phyloP scores from a whole-genome alignment of 2,113 vertebrate genomes.

The Tichodroma muraria region DNA sequence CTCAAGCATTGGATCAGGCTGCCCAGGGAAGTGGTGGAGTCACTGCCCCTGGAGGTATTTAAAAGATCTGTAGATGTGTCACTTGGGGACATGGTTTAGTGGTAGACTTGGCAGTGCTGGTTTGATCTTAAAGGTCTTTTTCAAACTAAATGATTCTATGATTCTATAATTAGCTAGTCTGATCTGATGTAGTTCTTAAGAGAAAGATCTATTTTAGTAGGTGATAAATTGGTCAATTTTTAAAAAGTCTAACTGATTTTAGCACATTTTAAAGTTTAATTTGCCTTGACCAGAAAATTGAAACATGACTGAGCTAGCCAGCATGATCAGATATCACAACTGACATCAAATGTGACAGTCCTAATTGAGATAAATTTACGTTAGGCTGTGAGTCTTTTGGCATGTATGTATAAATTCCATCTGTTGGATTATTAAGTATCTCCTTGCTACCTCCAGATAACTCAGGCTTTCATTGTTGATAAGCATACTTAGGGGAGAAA shows the following conservation, averaged over 20 bases:
- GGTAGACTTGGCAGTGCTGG: background rate
- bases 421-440: background rate
- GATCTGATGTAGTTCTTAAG: background rate
- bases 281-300: background rate
- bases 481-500: background rate
- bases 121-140: background rate
- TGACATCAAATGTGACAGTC: background rate
- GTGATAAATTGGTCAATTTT: background rate
- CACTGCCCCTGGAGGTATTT: background rate
- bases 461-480: background rate
- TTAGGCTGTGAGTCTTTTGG: background rate
- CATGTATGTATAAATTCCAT: background rate
- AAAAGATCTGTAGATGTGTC: background rate
- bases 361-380: background rate
- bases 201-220: background rate
- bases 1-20: background rate
- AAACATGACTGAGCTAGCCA: background rate
- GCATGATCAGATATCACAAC: background rate
- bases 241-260: background rate
- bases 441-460: background rate
- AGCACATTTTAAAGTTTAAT: background rate
- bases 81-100: background rate
- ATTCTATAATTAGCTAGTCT: background rate
- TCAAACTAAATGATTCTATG: background rate
- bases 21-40: background rate